These are phyloP conservation scores for Oscheius onirici DNA, from an alignment of 2,888 invertebrate genomes.

Conservation along the genomic window DNA sequence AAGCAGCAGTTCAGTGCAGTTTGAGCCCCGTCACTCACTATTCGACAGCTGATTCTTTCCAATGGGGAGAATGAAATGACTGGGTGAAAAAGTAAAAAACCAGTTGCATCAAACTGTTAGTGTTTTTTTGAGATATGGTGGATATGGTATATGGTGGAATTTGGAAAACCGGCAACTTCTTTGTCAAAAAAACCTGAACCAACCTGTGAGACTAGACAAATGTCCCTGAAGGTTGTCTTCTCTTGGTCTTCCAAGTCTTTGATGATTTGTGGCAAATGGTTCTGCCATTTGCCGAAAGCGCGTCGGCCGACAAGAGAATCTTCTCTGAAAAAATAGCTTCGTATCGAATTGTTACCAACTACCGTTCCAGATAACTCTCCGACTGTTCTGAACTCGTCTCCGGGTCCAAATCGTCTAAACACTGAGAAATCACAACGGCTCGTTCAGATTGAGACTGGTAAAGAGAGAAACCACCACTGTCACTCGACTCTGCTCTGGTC, in stretches of 20 bases:
- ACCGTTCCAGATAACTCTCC: slow-evolving; percentile 28
- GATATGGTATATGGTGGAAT: too few relatives aligned
- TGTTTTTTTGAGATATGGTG: too few relatives aligned
- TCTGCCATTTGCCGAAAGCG: slow-evolving; percentile 13
- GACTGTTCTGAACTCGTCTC: slow-evolving; percentile 32
- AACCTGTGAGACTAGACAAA: slow-evolving; percentile 27
- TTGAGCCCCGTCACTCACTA: too few relatives aligned
- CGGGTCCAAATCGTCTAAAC: slow-evolving; percentile 28
- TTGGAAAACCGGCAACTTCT: too few relatives aligned
- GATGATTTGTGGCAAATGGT: slow-evolving; percentile 38
- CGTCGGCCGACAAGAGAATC: slow-evolving; percentile 21
- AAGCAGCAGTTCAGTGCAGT: too few relatives aligned
- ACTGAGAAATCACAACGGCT: not conserved
- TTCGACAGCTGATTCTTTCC: too few relatives aligned
- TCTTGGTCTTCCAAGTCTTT: slow-evolving; percentile 55
- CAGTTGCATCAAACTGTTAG: too few relatives aligned
- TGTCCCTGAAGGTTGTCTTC: slow-evolving; percentile 41
- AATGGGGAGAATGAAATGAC: too few relatives aligned
- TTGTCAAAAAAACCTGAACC: not conserved
- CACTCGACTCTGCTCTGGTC: slow-evolving; percentile 44
- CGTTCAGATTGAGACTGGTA: slow-evolving; percentile 13
- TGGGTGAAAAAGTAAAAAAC: too few relatives aligned
- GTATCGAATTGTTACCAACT: not conserved
- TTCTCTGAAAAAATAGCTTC: slow-evolving; percentile 11
- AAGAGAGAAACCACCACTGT: slow-evolving; percentile 47